Evolutionary conservation across 2,888 invertebrate genomes (phyloP), one percentile per base, ranked within the genome.

Genomic region (Ormyrus pomaceus): DNA sequence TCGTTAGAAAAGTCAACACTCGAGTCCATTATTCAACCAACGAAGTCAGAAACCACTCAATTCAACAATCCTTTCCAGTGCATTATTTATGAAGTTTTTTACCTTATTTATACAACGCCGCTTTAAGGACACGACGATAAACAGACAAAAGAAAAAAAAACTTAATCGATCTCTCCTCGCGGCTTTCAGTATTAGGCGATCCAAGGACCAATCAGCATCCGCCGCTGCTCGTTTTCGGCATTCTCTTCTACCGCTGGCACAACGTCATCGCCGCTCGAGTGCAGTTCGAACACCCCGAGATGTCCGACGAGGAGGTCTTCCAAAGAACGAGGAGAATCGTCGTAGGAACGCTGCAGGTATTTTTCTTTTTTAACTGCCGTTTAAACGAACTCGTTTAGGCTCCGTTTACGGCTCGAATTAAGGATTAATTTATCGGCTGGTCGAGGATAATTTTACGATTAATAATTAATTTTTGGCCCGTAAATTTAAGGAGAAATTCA

Each of bases 171-270:
- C 34, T 34, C 34, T 34, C 34, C 34, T 34, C 34, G 34, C 34
- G 34, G 34, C 34, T 34, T 91, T 1, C 88, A 99, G 99, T 98
- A 85, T 91, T 99, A 75, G 99, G 99, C 13, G 99, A 99, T 91
- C 97, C 98, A 0, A 93, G 99, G 82, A 97, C 97, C 3, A 99
- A 99, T 91, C 99, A 99, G 91, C 99, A 99, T 91, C 99, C 99
- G 0, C 98, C 98, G 0, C 92, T 99, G 87, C 93, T 99, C 71
- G 95, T 98, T 0, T 95, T 99, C 85, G 97, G 98, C 5, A 95
- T 99, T 75, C 91, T 99, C 19, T 96, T 99, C 86, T 95, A 97
- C 88, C 95, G 99, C 2, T 99, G 98, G 96, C 99, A 99, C 91
- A 99, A 99, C 89, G 94, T 95, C 4, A 93, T 98, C 10, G 99